Conservation (phyloP, 2,888 invertebrate species). For the Cancer borealis region DNA sequence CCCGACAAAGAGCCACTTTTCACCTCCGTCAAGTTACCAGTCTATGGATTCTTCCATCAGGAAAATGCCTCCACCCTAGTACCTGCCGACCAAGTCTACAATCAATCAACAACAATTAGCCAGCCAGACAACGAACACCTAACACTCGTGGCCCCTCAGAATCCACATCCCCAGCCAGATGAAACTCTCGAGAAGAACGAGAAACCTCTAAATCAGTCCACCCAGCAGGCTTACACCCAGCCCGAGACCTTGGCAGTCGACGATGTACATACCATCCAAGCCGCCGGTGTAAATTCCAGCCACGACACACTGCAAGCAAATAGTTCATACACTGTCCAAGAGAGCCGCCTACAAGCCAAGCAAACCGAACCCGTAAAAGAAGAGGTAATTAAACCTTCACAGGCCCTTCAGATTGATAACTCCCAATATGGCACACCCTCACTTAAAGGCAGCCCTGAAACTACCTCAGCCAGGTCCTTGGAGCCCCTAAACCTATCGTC, state of each 20-base stretch:
- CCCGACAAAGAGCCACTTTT: not conserved
- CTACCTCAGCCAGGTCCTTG: not conserved
- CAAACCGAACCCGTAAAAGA: not conserved
- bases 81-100: not conserved
- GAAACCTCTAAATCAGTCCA: not conserved
- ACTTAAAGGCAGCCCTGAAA: not conserved
- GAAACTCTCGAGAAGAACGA: not conserved
- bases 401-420: conserved; percentile 11
- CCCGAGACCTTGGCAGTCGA: not conserved
- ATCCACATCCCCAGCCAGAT: not conserved
- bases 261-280: not conserved
- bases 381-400: not conserved
- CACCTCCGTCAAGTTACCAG: not conserved
- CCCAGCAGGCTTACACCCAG: not conserved
- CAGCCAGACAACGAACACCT: not conserved
- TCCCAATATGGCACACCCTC: not conserved
- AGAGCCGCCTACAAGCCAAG: not conserved
- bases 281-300: not conserved
- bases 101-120: not conserved
- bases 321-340: not conserved
- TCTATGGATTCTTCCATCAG: not conserved
- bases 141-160: not conserved
- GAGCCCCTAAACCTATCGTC: conserved; percentile 44
- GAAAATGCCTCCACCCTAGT: not conserved
- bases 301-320: not conserved